Evolutionary conservation across 2,888 invertebrate species (phyloP).

Genomic region (Cenopis cana): DNA sequence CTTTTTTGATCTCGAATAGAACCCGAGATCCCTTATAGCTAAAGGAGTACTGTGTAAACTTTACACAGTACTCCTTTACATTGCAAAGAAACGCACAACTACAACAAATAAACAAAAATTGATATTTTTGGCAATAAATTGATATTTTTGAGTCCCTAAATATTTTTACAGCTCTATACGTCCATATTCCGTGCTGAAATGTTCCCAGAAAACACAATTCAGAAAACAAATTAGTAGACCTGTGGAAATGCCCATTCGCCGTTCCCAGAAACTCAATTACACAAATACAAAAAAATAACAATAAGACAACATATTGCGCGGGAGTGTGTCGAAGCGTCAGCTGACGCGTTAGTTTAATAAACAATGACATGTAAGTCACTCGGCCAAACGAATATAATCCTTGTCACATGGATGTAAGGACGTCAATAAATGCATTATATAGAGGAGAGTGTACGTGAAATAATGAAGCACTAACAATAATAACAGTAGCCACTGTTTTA

Average conservation of each 20-base stretch:
- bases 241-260: neutral
- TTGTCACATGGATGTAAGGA: neutral
- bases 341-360: conserved; percentile 39
- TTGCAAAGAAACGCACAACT: no score
- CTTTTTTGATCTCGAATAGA: no score
- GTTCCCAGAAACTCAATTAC: conserved; percentile 10
- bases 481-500: conserved; percentile 48
- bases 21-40: no score
- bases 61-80: no score
- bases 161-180: neutral
- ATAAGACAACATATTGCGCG: conserved; percentile 41
- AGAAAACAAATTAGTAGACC: neutral
- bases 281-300: conserved; percentile 8
- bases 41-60: no score
- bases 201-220: neutral
- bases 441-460: conserved; percentile 32
- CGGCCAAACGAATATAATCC: neutral
- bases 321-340: conserved; percentile 42
- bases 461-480: conserved; percentile 53
- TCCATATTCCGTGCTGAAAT: neutral
- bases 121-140: no score
- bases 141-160: neutral
- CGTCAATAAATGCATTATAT: neutral
- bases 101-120: no score
- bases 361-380: neutral